phyloP scores from a whole-genome alignment of 2,113 vertebrate species.

The Catagonus wagneri region DNA sequence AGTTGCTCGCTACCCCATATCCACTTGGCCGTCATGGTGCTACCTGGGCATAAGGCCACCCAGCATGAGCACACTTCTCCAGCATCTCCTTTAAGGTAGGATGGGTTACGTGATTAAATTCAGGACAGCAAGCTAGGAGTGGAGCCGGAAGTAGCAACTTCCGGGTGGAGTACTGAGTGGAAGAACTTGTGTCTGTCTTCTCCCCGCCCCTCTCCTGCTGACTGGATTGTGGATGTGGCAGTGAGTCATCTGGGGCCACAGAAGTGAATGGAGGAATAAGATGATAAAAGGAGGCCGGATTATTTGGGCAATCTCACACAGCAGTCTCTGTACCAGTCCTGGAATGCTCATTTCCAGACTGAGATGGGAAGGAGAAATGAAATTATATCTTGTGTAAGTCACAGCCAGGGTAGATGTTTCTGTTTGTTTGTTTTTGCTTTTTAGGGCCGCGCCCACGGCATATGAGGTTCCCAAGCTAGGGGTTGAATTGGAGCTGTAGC shows the following conservation, averaged over 20 bases:
- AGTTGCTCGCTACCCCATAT: background rate
- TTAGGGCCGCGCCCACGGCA: no score
- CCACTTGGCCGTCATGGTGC: background rate
- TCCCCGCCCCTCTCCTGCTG: background rate
- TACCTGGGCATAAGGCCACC: background rate
- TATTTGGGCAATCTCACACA: background rate
- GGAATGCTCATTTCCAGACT: background rate
- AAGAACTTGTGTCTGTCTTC: background rate
- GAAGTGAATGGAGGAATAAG: background rate
- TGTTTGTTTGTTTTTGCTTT: no score
- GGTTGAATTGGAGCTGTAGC: no score
- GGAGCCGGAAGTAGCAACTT: background rate
- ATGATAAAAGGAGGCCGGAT: background rate
- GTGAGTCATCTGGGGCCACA: background rate
- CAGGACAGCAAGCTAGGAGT: background rate
- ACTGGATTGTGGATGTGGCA: background rate
- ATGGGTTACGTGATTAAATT: background rate
- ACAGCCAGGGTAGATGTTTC: background rate
- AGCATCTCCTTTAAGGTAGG: background rate
- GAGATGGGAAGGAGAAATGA: background rate
- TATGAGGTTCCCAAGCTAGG: no score
- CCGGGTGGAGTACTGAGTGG: background rate
- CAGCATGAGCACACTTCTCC: background rate
- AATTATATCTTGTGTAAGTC: background rate
- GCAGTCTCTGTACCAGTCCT: background rate